A percentile compares a stretch with the other conserved stretches of the same genome.
phyloP scores from a whole-genome alignment of 2,888 invertebrate species.

The Oligia strigilis region DNA sequence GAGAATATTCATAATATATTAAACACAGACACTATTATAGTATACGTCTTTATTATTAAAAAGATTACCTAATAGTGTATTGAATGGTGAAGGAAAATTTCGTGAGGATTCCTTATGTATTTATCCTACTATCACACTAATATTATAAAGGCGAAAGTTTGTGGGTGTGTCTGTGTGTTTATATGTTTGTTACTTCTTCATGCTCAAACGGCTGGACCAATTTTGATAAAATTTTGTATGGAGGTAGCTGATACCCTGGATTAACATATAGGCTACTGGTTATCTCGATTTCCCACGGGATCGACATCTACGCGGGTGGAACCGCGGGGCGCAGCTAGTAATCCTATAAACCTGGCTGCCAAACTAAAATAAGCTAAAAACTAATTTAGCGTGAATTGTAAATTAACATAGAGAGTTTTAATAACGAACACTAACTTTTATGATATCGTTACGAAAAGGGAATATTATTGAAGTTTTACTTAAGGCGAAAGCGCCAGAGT shows the following conservation, averaged over 20 bases:
- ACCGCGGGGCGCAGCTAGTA: too few species aligned
- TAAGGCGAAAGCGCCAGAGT: too few species aligned
- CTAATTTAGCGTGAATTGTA: constrained; percentile 15
- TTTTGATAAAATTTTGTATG: too few species aligned
- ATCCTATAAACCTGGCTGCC: not conserved
- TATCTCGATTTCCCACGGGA: too few species aligned
- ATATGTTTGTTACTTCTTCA: too few species aligned
- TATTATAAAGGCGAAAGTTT: too few species aligned
- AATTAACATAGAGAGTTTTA: not conserved
- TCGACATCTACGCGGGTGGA: too few species aligned
- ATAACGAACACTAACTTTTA: constrained; percentile 10
- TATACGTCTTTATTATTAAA: not conserved
- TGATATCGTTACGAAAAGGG: constrained; percentile 5
- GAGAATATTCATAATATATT: constrained; percentile 14
- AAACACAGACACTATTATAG: constrained; percentile 5
- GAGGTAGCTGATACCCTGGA: too few species aligned
- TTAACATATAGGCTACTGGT: too few species aligned
- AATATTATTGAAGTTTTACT: constrained; percentile 35
- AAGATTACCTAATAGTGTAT: not conserved
- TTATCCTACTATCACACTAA: too few species aligned
- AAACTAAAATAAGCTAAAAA: constrained; percentile 3
- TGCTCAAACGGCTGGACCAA: too few species aligned
- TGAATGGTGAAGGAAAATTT: not conserved
- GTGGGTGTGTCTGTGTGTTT: too few species aligned
- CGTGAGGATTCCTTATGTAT: not conserved